phyloP scores from a whole-genome alignment of 2,888 invertebrate species.

The Ornithoptera alexandrae region DNA sequence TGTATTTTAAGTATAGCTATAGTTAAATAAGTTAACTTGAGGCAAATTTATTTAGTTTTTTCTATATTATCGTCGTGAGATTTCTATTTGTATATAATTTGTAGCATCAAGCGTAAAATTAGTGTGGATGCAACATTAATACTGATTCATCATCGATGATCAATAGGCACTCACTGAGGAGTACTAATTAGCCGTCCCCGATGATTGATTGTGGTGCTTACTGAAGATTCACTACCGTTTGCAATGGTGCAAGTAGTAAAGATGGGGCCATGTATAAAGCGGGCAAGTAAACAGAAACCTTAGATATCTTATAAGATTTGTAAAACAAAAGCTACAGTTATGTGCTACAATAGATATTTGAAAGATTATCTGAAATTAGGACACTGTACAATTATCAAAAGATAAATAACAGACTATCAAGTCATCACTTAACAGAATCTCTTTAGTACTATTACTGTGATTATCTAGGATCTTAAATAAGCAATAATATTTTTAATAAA shows the following conservation, averaged over 20 bases:
- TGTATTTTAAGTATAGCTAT: background rate
- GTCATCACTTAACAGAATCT: too few species aligned
- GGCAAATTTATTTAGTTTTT: background rate
- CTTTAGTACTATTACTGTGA: too few species aligned
- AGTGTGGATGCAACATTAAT: constrained; percentile 19
- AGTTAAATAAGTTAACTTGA: background rate
- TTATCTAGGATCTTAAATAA: too few species aligned
- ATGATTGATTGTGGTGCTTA: constrained; percentile 43
- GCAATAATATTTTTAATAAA: too few species aligned
- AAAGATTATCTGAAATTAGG: too few species aligned
- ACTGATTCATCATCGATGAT: constrained; percentile 35
- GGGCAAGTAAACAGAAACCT: background rate
- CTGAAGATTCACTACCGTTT: constrained; percentile 26
- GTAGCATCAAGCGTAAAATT: constrained; percentile 24
- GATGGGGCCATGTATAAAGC: background rate
- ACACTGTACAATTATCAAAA: too few species aligned
- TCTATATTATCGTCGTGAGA: background rate
- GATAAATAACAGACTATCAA: too few species aligned
- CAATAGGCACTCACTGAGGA: constrained; percentile 38
- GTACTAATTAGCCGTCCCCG: constrained; percentile 40
- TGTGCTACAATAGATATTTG: too few species aligned
- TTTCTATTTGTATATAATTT: constrained; percentile 20
- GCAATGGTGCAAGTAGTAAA: constrained; percentile 16
- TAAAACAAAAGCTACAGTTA: too few species aligned
- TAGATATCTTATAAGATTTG: too few species aligned